phyloP scores from a whole-genome alignment of 2,888 invertebrate species.

The Ophion slaviceki region DNA sequence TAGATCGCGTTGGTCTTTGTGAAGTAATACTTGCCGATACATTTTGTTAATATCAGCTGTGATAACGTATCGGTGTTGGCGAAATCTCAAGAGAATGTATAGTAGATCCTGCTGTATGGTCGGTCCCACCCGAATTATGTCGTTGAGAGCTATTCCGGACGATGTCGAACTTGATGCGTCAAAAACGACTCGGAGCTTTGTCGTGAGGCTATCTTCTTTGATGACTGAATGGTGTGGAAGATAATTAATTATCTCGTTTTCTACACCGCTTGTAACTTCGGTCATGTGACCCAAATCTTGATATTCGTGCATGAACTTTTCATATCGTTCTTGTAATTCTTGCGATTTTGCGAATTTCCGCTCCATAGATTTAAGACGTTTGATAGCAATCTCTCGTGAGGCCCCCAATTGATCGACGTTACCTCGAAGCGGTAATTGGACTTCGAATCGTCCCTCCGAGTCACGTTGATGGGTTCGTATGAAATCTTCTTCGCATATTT shows the following conservation, averaged over 20 bases:
- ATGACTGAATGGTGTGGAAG: conserved; percentile 73
- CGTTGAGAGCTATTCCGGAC: conserved; percentile 70
- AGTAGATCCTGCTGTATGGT: conserved; percentile 58
- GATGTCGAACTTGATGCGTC: conserved; percentile 70
- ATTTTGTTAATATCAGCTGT: conserved; percentile 75
- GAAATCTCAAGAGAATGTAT: conserved; percentile 56
- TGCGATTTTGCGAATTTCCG: conserved; percentile 2
- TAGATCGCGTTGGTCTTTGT: conserved; percentile 58
- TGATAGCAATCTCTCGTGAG: conserved; percentile 4
- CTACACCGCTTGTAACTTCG: neutral
- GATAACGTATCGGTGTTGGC: conserved; percentile 52
- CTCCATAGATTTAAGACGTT: neutral
- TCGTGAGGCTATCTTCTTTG: conserved; percentile 68
- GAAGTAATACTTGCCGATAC: conserved; percentile 68
- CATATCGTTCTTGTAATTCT: conserved; percentile 43
- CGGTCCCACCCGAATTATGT: conserved; percentile 69
- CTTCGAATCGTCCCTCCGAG: conserved; percentile 2
- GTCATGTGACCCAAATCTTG: conserved; percentile 54
- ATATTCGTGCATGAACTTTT: conserved; percentile 58
- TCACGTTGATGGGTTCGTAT: neutral
- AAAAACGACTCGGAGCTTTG: conserved; percentile 73
- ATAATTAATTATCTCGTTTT: conserved; percentile 52
- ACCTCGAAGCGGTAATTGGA: conserved; percentile 4
- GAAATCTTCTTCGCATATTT: conserved; percentile 6
- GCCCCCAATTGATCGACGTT: neutral